Base-by-base conservation (phyloP, 2,888 invertebrate genomes). In the Operophtera brumata region DNA sequence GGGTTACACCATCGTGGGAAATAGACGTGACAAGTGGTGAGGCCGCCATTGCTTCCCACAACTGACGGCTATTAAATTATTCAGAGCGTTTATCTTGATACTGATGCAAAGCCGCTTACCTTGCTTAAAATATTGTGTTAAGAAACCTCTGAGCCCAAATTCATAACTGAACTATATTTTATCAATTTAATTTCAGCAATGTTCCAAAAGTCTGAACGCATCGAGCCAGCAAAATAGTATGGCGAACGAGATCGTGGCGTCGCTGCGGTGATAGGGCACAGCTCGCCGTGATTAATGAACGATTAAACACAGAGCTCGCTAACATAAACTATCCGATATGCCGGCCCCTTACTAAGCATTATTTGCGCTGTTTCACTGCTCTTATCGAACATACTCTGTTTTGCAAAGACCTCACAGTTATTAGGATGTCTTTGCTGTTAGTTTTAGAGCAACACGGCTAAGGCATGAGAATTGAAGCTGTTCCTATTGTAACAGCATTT, bases 201-300 rank as follows among this genome's bases (percentile, higher is more conserved):
- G 91, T 73, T 87, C 89, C 65, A 90, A 90, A 83, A 87, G 82
- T 75, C 73, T 85, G 78, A 91, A 89, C 75, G 79, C 82, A 65
- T 87, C 88, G 73, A 88, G 83, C 77, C 88, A 90, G 75, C 89
- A 90, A 77, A 90, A 91, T 82, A 85, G 79, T 75, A 78, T 91
- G 83, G 82, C 85, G 69, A 91, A 91, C 80, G 91, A 91, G 84
- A 89, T 91, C 75, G 81, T 84, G 69, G 83, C 89, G 54, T 84
- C 90, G 69, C 81, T 90, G 73, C 90, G 91, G 90, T 91, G 91
- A 91, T 91, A 90, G 82, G 79, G 77, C 80, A 81, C 78, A 78
- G 75, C 69, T 69, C 69, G 61, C 65, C 56, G 78, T 83, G 80
- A 84, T 84, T 84, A 82, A 85, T 85, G 80, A 82, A 70, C 79